Base-by-base conservation (phyloP, 2,797 vertebrate genomes). In the Macropus fuliginosus region DNA sequence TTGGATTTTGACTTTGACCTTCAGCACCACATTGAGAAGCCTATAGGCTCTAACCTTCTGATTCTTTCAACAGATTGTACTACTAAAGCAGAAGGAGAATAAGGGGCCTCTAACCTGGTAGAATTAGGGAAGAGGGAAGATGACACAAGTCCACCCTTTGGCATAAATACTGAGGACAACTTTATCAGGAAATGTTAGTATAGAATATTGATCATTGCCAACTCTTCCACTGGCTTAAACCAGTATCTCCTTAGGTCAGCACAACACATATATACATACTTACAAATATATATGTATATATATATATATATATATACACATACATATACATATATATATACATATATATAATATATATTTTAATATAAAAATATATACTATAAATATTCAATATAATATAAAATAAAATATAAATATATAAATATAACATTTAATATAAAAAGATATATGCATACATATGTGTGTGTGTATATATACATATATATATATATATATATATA, bases 181-280 rank as follows among this genome's bases (percentile, higher is more conserved):
- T 11, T 50, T 87, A 28, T 87, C 24, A 50, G 74, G 21, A 87
- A 87, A 87, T 50, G 40, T 9, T 50, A 46, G 40, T 27, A 11
- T 1, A 50, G 74, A 74, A 50, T 87, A 93, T 92, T 91, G 14
- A 93, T 57, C 56, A 54, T 52, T 52, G 57, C 55, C 55, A 92
- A 0, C 2, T 12, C 52, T 92, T 92, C 54, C 40, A 91, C 28
- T 91, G 91, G 56, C 27, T 62, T n/a, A 74, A 91, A 56, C 46
- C 40, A 90, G 97, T 27, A 74, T 4, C 1, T 95, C 92, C 74
- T 96, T 52, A 3, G 6, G 50, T 92, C 91, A 87, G 81, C 93
- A 52, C 31, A 96, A 27, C 16, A 40, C 27, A 81, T 0, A 28
- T 0, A 5, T 74, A 9, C 18, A 74, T 5, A 66, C 31, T 34